Base-by-base conservation (phyloP, 1,140 invertebrate genomes). In the Gonioctena quinquepunctata region DNA sequence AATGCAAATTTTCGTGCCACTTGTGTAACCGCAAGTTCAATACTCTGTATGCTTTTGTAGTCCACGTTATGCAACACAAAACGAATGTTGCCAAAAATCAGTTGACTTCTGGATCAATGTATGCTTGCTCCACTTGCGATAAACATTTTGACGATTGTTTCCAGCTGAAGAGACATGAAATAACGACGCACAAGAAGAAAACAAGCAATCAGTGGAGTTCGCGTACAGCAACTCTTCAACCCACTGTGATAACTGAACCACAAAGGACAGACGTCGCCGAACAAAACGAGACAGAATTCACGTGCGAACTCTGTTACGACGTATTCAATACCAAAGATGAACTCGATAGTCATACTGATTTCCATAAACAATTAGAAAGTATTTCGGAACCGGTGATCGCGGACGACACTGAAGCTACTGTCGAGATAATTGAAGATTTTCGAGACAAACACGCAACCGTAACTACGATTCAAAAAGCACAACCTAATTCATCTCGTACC, bases 221-320 rank as follows among this genome's bases (percentile, higher is more conserved):
- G n/a, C 8, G 3, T 4, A 18, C 16, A 1, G 11, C 16, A 22
- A 27, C 22, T 2, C 33, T 61, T 23, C 33, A 57, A n/a, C 18
- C 48, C 18, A 66, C 66, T 21, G 56, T 52, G 3, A 33, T 65
- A 22, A 65, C 28, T 2, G 13, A 13, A 11, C 16, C 16, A n/a
- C 3, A 11, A 11, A 42, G 16, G 11, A 42, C 33, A 42, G 23
- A 61, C 6, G n/a, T n/a, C 5, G 25, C 5, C 2, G 59, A 26
- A 11, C 65, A 66, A 27, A 27, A n/a, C 18, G 54, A 68, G 28
- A 49, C 54, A 6, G 66, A 68, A 28, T 68, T 60, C 56, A 66
- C 64, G n/a, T 74, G 72, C 49, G 69, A 69, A 48, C 27, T 71
- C 0, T 74, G 72, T 49, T 74, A 74, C 48, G 72, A 74, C 27